Evolutionary conservation across 1,140 invertebrate species (phyloP), one percentile per base, ranked within the genome.

Genomic region (Hermetia illucens): DNA sequence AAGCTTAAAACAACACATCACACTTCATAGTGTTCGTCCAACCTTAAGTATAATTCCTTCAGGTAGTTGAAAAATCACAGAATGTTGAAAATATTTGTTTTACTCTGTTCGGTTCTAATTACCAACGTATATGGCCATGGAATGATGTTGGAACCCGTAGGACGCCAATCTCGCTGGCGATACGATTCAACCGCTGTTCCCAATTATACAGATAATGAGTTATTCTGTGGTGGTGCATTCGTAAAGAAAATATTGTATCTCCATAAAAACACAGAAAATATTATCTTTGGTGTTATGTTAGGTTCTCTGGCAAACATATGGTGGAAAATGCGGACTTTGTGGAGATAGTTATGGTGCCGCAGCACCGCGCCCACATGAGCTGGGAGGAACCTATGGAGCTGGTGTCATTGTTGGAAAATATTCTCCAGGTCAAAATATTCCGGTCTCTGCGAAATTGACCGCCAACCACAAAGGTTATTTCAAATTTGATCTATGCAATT

Each of bases 141-240:
- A 4, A 71, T 73, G 57, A 55, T 83, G 48, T 51, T 79, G 43
- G 68, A 74, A 42, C 81, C 81, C 0, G 66, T 72, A 5, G 69
- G 72, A 20, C 64, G 81, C 42, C 70, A 70, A 36, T 69, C 71
- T 12, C 61, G 75, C n/a, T 82, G 76, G 75, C 65, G 77, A 22
- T 62, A 63, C 30, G 69, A 74, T 17, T 64, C 61, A 32, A 43
- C 57, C 5, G 70, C 71, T 2, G 65, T 68, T 2, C 30, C 40
- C 3, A 76, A 81, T 53, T 77, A 70, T 34, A 54, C 73, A 27
- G 79, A 82, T 42, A 75, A 72, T 47, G 62, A 65, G 30, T 57
- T 73, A 24, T 79, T 64, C 49, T 82, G 79, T 49, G 79, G 77
- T 6, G 77, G 77, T 34, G n/a, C n/a, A n/a, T n/a, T n/a, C n/a